phyloP scores from a whole-genome alignment of 1,140 invertebrate genomes.

The Rhysida immarginata region DNA sequence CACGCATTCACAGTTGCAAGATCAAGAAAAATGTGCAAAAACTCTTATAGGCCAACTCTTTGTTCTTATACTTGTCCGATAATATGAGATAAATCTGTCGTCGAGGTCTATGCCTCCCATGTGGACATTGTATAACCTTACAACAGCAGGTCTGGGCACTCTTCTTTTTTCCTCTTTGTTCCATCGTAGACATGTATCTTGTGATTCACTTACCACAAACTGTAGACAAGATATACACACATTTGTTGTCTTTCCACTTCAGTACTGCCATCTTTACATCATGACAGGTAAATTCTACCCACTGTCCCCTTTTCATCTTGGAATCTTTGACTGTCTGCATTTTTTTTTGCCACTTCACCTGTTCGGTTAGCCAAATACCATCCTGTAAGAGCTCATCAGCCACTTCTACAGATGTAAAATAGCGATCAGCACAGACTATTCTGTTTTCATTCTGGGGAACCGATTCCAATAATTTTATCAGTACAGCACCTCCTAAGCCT shows the following conservation, averaged over 20 bases:
- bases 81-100: background rate
- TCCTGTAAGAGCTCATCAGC: background rate
- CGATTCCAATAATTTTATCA: background rate
- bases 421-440: slow-evolving; percentile 18
- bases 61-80: background rate
- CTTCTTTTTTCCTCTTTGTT: slow-evolving; percentile 2
- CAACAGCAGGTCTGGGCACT: background rate
- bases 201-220: background rate
- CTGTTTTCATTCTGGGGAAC: background rate
- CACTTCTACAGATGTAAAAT: slow-evolving; percentile 12
- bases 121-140: background rate
- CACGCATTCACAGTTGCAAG: background rate
- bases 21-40: background rate
- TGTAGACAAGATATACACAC: background rate
- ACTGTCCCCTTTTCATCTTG: slow-evolving; percentile 11
- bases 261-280: background rate
- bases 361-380: slow-evolving; percentile 11
- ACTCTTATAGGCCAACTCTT: background rate
- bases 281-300: background rate
- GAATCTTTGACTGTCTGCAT: slow-evolving; percentile 11
- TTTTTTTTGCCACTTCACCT: slow-evolving; percentile 10
- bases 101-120: slow-evolving; percentile 2
- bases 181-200: background rate
- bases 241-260: slow-evolving; percentile 2
- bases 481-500: slow-evolving; percentile 5